A percentile compares a stretch with the other conserved stretches of the same genome.
Evolutionary conservation across 2,113 vertebrate genomes (phyloP).

Genomic region (Potamarius usumacintae): DNA sequence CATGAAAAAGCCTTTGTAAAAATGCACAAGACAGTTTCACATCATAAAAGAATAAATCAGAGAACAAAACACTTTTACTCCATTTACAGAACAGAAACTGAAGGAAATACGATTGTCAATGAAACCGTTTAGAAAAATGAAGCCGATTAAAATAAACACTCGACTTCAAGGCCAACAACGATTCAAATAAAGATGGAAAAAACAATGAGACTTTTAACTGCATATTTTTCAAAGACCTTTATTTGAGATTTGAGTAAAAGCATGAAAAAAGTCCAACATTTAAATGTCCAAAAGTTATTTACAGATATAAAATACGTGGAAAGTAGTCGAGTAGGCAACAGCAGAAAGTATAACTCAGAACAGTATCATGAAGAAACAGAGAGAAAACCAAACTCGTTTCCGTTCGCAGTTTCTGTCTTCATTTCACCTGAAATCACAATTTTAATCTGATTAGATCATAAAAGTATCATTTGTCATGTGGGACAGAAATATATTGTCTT

Average conservation of each 20-base stretch:
- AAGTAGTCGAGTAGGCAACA: not conserved
- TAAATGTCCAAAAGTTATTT: conserved; percentile 2
- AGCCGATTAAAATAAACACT: not conserved
- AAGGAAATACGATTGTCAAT: not conserved
- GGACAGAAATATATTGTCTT: not conserved
- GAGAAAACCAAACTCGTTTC: not conserved
- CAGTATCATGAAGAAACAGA: not conserved
- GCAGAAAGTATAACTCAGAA: not conserved
- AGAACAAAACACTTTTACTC: not conserved
- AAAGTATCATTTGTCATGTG: not conserved
- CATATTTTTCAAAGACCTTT: not conserved
- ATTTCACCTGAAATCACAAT: conserved; percentile 69
- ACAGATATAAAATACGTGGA: not conserved
- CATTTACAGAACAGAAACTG: too few relatives aligned
- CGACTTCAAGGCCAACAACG: not conserved
- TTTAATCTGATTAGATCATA: not conserved
- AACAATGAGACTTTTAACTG: not conserved
- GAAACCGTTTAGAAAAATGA: not conserved
- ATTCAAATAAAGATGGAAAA: conserved; percentile 1
- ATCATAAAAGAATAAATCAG: not conserved
- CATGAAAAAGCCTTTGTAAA: not conserved
- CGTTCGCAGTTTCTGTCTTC: conserved; percentile 36
- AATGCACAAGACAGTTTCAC: not conserved
- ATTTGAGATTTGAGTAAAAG: conserved; percentile 11
- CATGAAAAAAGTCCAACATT: conserved; percentile 5